Evolutionary conservation across 1,140 invertebrate genomes (phyloP).

Genomic region (Mercenaria mercenaria): DNA sequence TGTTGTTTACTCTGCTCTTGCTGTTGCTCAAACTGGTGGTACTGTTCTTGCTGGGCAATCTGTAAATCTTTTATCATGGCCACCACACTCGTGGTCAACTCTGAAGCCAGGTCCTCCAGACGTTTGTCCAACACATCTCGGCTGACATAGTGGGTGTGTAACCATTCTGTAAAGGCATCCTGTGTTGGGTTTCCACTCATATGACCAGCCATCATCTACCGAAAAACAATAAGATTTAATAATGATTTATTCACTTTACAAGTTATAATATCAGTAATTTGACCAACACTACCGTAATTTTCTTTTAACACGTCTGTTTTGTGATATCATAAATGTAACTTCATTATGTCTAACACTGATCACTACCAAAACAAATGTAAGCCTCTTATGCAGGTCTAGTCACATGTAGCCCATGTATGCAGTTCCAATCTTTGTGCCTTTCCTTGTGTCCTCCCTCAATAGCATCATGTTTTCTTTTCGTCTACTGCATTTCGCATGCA

Average conservation of each 20-base stretch:
- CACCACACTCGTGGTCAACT: slow-evolving; percentile 80
- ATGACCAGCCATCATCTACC: slow-evolving; percentile 72
- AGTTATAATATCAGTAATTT: no score
- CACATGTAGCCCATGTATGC: no score
- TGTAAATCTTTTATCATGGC: slow-evolving; percentile 68
- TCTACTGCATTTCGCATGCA: no score
- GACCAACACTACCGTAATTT: no score
- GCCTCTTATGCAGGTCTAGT: no score
- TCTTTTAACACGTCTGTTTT: no score
- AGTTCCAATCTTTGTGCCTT: no score
- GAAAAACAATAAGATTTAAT: neutral
- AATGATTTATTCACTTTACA: neutral
- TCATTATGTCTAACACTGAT: no score
- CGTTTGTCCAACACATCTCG: slow-evolving; percentile 86
- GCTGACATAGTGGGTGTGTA: slow-evolving; percentile 86
- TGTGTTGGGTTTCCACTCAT: slow-evolving; percentile 66
- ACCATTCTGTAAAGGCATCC: slow-evolving; percentile 84
- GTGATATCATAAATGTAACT: no score
- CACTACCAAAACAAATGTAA: no score
- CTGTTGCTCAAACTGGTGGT: slow-evolving; percentile 25
- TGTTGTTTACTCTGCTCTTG: neutral
- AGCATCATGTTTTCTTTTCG: no score
- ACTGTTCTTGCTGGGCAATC: slow-evolving; percentile 25
- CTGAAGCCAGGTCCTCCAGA: slow-evolving; percentile 82
- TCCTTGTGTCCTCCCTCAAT: no score